Conservation (phyloP, 2,888 invertebrate genomes). For the Pachymerium ferrugineum region DNA sequence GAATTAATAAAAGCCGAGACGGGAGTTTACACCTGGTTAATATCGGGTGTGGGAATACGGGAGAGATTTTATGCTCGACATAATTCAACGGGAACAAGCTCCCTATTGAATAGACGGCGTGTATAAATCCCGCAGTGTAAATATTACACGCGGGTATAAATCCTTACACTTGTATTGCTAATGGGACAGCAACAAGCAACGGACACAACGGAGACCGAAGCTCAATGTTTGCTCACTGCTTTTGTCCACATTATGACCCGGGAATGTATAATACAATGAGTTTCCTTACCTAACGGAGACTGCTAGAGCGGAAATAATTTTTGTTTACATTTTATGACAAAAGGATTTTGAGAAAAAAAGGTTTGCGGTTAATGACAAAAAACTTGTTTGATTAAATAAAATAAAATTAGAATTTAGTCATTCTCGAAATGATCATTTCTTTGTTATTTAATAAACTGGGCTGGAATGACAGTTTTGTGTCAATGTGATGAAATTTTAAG, state of each 20-base stretch:
- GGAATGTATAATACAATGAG: neutral
- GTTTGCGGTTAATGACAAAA: no score
- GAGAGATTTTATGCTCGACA: conserved; percentile 7
- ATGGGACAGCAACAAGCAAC: conserved; percentile 18
- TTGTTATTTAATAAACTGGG: neutral
- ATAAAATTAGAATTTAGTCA: neutral
- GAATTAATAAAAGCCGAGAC: no score
- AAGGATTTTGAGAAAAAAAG: conserved; percentile 14
- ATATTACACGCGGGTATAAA: conserved; percentile 21
- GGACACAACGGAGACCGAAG: conserved; percentile 15
- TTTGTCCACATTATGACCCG: neutral
- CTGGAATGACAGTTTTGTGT: neutral
- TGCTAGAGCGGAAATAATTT: conserved; percentile 1
- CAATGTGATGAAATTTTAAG: neutral
- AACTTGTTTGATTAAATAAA: neutral
- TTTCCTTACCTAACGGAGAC: neutral
- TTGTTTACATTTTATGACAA: neutral
- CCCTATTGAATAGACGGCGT: conserved; percentile 6
- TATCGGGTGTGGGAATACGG: conserved; percentile 18
- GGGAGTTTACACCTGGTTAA: conserved; percentile 17
- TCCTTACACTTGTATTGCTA: conserved; percentile 21
- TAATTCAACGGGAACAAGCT: conserved; percentile 14
- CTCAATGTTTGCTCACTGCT: conserved; percentile 2
- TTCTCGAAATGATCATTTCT: neutral
- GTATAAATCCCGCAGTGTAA: conserved; percentile 21